Evolutionary conservation across 2,888 invertebrate genomes (phyloP), one percentile per base, ranked within the genome.

Genomic region (Phaedon cochleariae): DNA sequence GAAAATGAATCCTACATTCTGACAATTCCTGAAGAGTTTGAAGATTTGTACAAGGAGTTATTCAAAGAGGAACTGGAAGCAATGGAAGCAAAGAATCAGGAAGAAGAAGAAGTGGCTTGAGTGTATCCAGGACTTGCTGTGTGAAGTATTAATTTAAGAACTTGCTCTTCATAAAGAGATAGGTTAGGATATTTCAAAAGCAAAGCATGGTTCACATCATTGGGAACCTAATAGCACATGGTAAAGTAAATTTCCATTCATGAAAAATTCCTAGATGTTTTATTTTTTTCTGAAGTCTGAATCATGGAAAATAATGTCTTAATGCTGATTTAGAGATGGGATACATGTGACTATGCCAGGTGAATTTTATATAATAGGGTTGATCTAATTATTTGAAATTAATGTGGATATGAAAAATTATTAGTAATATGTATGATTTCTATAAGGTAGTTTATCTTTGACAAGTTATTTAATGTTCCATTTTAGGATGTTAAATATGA

Each of bases 1-100:
- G 74, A 77, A 52, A 75, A 74, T 59, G 68, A 72, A 22, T 67
- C 73, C 41, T 78, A 77, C 58, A 69, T 69, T 60, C 67, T 79
- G 22, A 60, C 65, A 17, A 73, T 77, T 46, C 75, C 78, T n/a
- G 61, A 69, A 10, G 73, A 76, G 7, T 78, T 76, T 70, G 59
- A 61, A 54, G 58, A 72, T 61, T 64, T 77, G 18, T 76, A 75
- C 75, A 51, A 37, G 29, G 59, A 65, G 18, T 17, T 57, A 17
- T 46, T 41, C 57, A 17, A 34, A 59, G 15, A 54, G 5, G 62
- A 62, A 26, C 3, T n/a, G 15, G 41, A 41, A 41, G 41, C 12
- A 4, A 41, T 15, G 15, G 41, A 41, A 41, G 15, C 41, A 41
- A 41, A 15, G 15, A 41, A 12, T 41, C 41, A 41, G 15, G 41